Evolutionary conservation across 2,113 vertebrate species (phyloP).

Genomic region (Onychostruthus taczanowskii): DNA sequence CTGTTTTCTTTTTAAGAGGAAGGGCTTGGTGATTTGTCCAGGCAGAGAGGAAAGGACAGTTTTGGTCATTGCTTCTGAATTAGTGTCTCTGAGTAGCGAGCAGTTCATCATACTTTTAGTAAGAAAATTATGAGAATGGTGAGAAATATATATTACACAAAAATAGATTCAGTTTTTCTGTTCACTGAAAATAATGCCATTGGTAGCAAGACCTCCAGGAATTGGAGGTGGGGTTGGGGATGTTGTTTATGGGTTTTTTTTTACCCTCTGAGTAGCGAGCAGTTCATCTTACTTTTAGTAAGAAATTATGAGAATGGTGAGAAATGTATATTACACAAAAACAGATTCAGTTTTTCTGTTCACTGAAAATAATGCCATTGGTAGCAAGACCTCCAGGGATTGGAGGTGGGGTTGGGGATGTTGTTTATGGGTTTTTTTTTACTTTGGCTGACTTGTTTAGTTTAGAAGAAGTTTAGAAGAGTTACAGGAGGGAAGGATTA

Average conservation of each 20-base stretch:
- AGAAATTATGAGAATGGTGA: not conserved
- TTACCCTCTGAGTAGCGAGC: not conserved
- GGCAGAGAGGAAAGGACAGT: not conserved
- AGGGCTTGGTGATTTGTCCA: not conserved
- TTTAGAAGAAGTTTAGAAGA: not conserved
- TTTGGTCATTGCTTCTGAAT: not conserved
- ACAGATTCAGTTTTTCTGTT: not conserved
- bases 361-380: not conserved
- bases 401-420: not conserved
- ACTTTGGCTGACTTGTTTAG: not conserved
- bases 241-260: not conserved
- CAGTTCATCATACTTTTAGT: not conserved
- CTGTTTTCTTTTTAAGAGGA: constrained; percentile 1
- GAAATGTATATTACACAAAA: not conserved
- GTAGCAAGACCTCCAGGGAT: not conserved
- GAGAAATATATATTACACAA: not conserved
- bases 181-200: not conserved
- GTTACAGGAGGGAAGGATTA: not conserved
- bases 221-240: not conserved
- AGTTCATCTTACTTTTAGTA: not conserved
- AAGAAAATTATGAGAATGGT: not conserved
- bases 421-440: not conserved
- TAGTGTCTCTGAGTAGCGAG: not conserved
- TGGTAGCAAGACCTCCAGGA: not conserved
- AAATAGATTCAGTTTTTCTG: not conserved